phyloP scores from a whole-genome alignment of 2,113 vertebrate genomes.

The Galeopterus variegatus region DNA sequence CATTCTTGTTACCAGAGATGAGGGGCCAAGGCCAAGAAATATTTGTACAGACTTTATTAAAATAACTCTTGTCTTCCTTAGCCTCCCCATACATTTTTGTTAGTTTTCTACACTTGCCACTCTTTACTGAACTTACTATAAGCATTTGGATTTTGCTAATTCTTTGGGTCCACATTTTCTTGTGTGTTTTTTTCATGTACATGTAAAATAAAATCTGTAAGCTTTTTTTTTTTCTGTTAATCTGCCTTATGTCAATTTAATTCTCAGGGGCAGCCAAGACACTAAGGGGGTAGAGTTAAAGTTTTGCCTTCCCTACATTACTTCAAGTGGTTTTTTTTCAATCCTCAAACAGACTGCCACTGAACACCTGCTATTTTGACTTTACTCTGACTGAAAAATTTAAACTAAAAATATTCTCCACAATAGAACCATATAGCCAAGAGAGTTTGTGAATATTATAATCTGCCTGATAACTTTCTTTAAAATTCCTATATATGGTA shows the following conservation, averaged over 20 bases:
- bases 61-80: not conserved
- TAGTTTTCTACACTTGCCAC: not conserved
- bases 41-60: not conserved
- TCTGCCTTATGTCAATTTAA: not conserved
- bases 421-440: not conserved
- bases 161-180: not conserved
- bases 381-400: not conserved
- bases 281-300: not conserved
- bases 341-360: not conserved
- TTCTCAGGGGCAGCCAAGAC: not conserved
- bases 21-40: not conserved
- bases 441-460: not conserved
- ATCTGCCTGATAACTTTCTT: constrained; percentile 17
- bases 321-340: constrained; percentile 27
- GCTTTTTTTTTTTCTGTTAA: not conserved
- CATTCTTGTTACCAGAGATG: not conserved
- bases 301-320: not conserved
- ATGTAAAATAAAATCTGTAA: not conserved
- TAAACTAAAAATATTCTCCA: constrained; percentile 43
- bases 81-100: not conserved
- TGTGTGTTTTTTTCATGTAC: not conserved
- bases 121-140: not conserved
- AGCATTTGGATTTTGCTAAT: not conserved
- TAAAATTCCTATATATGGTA: constrained; percentile 34
- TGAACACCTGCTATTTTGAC: not conserved